Evolutionary conservation across 2,113 vertebrate species (phyloP).

Genomic region (Oreochromis aureus): DNA sequence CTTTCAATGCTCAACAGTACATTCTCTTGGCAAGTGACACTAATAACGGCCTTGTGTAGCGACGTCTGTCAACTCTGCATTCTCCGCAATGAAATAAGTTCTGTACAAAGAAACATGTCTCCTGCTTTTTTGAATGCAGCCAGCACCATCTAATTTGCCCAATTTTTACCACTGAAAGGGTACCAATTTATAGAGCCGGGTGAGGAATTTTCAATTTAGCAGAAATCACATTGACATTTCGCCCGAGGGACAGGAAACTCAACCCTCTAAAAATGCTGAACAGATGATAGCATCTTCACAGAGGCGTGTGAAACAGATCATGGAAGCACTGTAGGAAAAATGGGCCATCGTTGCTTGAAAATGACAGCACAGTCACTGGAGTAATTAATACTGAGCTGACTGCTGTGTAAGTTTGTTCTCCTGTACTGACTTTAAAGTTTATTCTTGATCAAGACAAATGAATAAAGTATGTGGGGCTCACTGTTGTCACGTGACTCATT

Average conservation of each 20-base stretch:
- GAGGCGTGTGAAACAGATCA: background rate
- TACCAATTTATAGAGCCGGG: conserved; percentile 27
- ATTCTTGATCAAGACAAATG: background rate
- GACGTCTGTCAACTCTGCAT: conserved; percentile 26
- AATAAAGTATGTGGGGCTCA: background rate
- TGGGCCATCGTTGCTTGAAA: background rate
- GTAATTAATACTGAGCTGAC: background rate
- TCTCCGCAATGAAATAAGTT: conserved; percentile 22
- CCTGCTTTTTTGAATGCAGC: conserved; percentile 9
- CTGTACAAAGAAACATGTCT: conserved; percentile 21
- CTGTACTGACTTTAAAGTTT: background rate
- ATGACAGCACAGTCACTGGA: background rate
- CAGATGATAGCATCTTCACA: background rate
- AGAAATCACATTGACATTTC: background rate
- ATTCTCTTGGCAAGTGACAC: conserved; percentile 29
- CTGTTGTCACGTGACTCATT: background rate
- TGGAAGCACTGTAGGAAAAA: background rate
- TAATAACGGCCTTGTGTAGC: conserved; percentile 46
- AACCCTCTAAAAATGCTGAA: background rate
- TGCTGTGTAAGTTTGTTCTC: background rate
- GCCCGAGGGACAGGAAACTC: background rate
- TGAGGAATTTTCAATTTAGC: conserved; percentile 38
- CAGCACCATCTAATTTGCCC: conserved; percentile 44
- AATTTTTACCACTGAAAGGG: conserved; percentile 29
- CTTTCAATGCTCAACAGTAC: conserved; percentile 8